Conservation (phyloP, 2,888 invertebrate species). For the Dasypolia templi region DNA sequence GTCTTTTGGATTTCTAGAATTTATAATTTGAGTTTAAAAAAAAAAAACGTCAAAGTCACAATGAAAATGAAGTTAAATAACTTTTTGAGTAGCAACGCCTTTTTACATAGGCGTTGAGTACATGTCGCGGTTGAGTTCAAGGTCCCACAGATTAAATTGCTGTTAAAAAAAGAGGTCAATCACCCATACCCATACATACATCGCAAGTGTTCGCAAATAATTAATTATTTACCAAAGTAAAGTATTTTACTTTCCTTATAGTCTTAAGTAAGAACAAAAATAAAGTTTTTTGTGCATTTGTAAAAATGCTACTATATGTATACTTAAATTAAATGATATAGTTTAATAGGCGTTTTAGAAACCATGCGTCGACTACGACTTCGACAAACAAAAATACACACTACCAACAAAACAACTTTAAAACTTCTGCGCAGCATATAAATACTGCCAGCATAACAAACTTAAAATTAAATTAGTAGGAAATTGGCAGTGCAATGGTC, state of each 20-base stretch:
- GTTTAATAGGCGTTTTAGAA: background rate
- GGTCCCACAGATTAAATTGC: background rate
- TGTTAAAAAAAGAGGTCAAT: background rate
- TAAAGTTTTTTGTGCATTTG: background rate
- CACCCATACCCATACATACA: background rate
- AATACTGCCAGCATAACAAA: slow-evolving; percentile 45
- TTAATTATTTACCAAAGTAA: too few relatives aligned
- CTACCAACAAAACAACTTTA: slow-evolving; percentile 34
- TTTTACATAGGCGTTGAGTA: background rate
- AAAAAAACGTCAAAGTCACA: slow-evolving; percentile 52
- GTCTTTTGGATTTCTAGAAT: slow-evolving; percentile 33
- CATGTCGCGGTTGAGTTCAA: slow-evolving; percentile 10
- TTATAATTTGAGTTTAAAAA: background rate
- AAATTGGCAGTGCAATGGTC: slow-evolving; percentile 29
- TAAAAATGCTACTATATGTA: too few relatives aligned
- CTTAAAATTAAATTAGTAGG: slow-evolving; percentile 10
- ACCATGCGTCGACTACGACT: background rate
- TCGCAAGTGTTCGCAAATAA: background rate
- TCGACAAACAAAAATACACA: background rate
- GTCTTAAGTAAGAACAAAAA: too few relatives aligned
- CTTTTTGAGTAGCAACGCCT: background rate
- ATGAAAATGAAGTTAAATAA: slow-evolving; percentile 19
- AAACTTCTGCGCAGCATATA: slow-evolving; percentile 2
- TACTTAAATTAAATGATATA: too few relatives aligned
- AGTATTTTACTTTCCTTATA: too few relatives aligned